Percentiles rank a stretch among this genome's conserved stretches.
Conservation (phyloP, 2,113 vertebrate genomes). For the Toxotes jaculatrix region DNA sequence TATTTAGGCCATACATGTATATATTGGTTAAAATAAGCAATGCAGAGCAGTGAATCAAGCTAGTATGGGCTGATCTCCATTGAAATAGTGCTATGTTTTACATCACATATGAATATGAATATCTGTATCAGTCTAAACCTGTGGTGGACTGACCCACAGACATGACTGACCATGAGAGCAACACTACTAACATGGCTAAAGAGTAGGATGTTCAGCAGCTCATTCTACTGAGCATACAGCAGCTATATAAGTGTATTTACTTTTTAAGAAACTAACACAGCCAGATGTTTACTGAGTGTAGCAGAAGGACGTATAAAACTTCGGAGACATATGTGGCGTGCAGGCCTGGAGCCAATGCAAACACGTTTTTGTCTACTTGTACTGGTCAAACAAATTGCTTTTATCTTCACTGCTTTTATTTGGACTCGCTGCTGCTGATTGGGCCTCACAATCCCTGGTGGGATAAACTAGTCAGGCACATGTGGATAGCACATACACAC, state of each 20-base stretch:
- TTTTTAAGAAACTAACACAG: slow-evolving; percentile 56
- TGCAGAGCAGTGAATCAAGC: too few relatives aligned
- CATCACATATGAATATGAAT: too few relatives aligned
- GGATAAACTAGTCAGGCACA: slow-evolving; percentile 53
- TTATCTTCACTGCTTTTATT: slow-evolving; percentile 71
- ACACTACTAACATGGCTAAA: not conserved
- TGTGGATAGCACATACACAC: slow-evolving; percentile 17
- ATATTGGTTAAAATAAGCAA: too few relatives aligned
- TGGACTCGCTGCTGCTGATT: slow-evolving; percentile 64
- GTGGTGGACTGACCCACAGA: not conserved
- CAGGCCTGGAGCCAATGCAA: slow-evolving; percentile 60
- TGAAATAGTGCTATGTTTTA: too few relatives aligned
- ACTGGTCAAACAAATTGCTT: slow-evolving; percentile 73
- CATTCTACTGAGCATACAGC: not conserved
- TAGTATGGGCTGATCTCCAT: too few relatives aligned
- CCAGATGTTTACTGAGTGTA: slow-evolving; percentile 59
- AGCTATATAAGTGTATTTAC: slow-evolving; percentile 49
- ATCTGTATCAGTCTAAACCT: too few relatives aligned
- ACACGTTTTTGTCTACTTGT: slow-evolving; percentile 61
- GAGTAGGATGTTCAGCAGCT: not conserved
- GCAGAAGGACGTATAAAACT: slow-evolving; percentile 51
- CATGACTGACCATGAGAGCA: not conserved
- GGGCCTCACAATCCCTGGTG: slow-evolving; percentile 60
- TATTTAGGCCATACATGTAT: too few relatives aligned
- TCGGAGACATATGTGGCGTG: slow-evolving; percentile 35